Percentiles rank a stretch among this genome's conserved stretches.
Evolutionary conservation across 2,113 vertebrate genomes (phyloP).

Genomic region (Odocoileus virginianus): DNA sequence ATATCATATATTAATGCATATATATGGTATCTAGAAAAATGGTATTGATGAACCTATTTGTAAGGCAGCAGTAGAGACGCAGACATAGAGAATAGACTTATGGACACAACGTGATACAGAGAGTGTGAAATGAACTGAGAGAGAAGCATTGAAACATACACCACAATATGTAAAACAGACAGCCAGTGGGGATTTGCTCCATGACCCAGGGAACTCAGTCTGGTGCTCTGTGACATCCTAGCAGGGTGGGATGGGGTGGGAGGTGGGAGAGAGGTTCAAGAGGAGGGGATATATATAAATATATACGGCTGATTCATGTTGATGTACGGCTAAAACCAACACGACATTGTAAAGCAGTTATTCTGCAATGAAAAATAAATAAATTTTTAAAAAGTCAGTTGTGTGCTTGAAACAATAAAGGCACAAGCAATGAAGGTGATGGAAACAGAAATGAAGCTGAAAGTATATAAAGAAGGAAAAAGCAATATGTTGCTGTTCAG

Average conservation of each 20-base stretch:
- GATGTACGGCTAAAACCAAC: background rate
- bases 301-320: background rate
- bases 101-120: rapidly evolving
- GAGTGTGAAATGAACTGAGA: background rate
- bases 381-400: background rate
- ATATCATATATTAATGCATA: background rate
- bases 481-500: background rate
- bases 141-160: background rate
- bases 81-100: background rate
- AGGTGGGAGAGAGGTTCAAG: background rate
- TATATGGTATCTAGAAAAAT: background rate
- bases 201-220: background rate
- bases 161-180: background rate
- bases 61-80: background rate
- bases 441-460: background rate
- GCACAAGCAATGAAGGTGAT: background rate
- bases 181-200: background rate
- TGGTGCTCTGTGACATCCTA: background rate
- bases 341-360: background rate
- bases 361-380: background rate
- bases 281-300: background rate
- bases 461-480: background rate
- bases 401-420: background rate
- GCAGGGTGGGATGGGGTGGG: background rate
- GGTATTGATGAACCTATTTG: background rate